These are phyloP conservation scores for Lasioglossum lativentre DNA, from an alignment of 2,888 invertebrate genomes.

Conservation along the genomic window DNA sequence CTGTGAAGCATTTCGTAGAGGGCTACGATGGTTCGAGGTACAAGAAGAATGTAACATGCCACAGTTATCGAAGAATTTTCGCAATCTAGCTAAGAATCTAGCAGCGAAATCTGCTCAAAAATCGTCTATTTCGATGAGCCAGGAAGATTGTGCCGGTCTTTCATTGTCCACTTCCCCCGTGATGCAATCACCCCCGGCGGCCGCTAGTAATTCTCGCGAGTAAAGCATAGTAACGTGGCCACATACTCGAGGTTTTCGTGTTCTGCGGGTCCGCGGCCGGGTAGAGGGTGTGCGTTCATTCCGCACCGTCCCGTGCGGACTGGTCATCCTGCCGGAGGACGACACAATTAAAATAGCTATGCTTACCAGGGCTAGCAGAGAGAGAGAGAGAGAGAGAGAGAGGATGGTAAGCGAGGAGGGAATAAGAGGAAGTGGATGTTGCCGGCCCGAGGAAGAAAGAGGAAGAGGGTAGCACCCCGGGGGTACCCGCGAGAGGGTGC, in stretches of 20 bases:
- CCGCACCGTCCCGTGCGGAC: conserved; percentile 73
- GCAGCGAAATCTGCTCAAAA: conserved; percentile 7
- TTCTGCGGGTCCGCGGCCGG: conserved; percentile 57
- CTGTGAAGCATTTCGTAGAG: no score
- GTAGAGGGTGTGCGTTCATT: conserved; percentile 73
- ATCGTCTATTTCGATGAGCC: conserved; percentile 35
- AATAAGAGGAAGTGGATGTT: conserved; percentile 50
- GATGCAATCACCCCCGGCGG: conserved; percentile 68
- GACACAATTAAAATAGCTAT: conserved; percentile 84
- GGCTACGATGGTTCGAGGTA: no score
- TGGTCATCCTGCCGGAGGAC: conserved; percentile 80
- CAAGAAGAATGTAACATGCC: background rate
- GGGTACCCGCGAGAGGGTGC: conserved; percentile 79
- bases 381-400: background rate
- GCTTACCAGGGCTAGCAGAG: conserved; percentile 76
- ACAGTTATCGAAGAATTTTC: background rate
- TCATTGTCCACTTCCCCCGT: conserved; percentile 54
- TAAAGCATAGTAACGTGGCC: conserved; percentile 79
- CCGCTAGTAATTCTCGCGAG: conserved; percentile 76
- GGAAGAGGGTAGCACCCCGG: conserved; percentile 72
- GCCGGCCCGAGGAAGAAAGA: conserved; percentile 53
- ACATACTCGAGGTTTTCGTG: conserved; percentile 75
- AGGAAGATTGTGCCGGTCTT: conserved; percentile 60
- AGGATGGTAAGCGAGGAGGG: conserved; percentile 40
- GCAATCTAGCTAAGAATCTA: background rate